Evolutionary conservation across 2,888 invertebrate species (phyloP), one percentile per base, ranked within the genome.

Genomic region (Miltochrista miniata): DNA sequence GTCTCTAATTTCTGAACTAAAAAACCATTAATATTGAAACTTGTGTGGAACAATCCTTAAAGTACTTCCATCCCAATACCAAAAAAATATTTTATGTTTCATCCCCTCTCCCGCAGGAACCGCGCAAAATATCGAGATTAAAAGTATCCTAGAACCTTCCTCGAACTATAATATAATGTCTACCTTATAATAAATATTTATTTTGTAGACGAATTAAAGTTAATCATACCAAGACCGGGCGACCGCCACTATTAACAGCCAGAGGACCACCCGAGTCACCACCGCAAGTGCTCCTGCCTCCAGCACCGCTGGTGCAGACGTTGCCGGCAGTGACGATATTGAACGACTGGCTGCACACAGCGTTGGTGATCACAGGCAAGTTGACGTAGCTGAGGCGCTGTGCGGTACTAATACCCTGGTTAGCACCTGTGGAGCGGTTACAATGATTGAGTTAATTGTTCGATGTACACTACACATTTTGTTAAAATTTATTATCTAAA

Each of bases 221-320:
- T 24, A 24, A 5, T 2, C 13, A 34, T 31, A 42, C 42, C 42
- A 33, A 7, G 1, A 33, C 14, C 7, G 14, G 14, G 5, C 33
- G 59, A 47, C 68, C 72, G 59, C 70, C 74, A 59, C 68, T 65
- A 56, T 59, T 61, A 57, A 34, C 34, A 1, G 12, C 29, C 4
- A 46, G 46, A 5, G 46, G 46, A 14, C 46, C 46, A 12, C 45
- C 45, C 4, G 45, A 45, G 38, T 45, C 45, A 12, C 45, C 40
- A 13, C 24, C 12, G 30, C 46, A 46, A 13, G 33, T 18, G 29
- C 40, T 40, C 18, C 33, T 46, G 12, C 46, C 34, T 13, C 24
- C 24, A 24, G 39, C 46, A 9, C 39, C 33, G 14, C 46, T 46
- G 2, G 13, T 14, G 24, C 46, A 46, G 9, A 46, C 9, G 10